A percentile compares a stretch with the other conserved stretches of the same genome.
Conservation (phyloP, 2,797 vertebrate genomes). For the Chloroceryle inda region DNA sequence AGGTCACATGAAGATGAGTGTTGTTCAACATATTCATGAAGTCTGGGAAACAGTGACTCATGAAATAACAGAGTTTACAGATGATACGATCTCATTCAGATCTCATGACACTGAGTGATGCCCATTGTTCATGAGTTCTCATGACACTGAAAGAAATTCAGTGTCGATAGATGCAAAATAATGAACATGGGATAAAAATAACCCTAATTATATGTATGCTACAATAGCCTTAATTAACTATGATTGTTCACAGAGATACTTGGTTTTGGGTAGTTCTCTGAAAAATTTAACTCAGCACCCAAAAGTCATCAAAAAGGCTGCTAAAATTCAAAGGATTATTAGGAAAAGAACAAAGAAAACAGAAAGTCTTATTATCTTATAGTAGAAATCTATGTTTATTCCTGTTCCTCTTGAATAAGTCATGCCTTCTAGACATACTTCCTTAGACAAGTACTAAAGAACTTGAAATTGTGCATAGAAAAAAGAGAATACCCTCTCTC, state of each 20-base stretch:
- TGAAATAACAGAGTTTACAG: conserved; percentile 26
- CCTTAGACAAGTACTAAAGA: not conserved
- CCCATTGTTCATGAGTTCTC: not conserved
- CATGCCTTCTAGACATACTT: not conserved
- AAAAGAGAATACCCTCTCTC: not conserved
- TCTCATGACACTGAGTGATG: conserved; percentile 62
- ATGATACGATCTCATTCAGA: not conserved
- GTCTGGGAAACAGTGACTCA: conserved; percentile 63
- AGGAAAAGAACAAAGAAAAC: not conserved
- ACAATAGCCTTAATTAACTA: conserved; percentile 17
- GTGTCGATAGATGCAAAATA: conserved; percentile 26
- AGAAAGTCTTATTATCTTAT: conserved; percentile 40
- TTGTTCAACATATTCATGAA: conserved; percentile 17
- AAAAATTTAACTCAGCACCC: conserved; percentile 20
- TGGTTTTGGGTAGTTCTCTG: conserved; percentile 19
- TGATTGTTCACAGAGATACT: conserved; percentile 13
- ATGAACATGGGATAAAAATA: conserved; percentile 44
- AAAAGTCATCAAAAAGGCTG: not conserved
- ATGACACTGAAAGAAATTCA: conserved; percentile 44
- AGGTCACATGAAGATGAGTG: conserved; percentile 32
- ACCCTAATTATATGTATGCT: not conserved
- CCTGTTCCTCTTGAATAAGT: not conserved
- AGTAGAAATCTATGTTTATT: not conserved
- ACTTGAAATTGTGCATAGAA: not conserved
- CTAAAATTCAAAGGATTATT: conserved; percentile 8